Base-by-base conservation (phyloP, 2,797 vertebrate species). In the Valencia hispanica region DNA sequence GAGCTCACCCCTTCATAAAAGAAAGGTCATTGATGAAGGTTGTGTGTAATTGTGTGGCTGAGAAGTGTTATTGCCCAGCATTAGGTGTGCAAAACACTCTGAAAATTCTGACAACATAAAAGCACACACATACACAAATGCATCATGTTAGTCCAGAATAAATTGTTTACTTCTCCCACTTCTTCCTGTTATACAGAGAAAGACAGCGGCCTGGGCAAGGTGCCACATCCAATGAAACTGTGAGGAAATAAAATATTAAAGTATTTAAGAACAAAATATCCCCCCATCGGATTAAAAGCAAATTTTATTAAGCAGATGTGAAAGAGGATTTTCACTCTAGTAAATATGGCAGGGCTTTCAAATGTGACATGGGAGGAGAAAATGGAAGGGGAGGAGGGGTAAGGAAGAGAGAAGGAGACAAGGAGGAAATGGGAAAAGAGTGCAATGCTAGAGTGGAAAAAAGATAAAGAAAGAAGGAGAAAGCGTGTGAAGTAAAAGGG, bases 221-320 rank as follows among this genome's bases (percentile, higher is more conserved):
- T 70, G 77, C 84, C 43, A 78, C 86, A 91, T 92, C 90, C 94
- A 94, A 94, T 94, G 84, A 94, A 93, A 94, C 88, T 90, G 86
- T 79, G 74, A 77, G 77, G 76, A 91, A 88, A 82, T 88, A 87
- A 85, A 93, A 94, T 92, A 93, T 90, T 86, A 94, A 94, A 90
- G 78, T 79, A 75, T 83, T 83, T 50, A 88, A 80, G 94, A 95
- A 95, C 94, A 94, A 95, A 95, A 92, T 84, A 90, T 77, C 84
- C 82, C 82, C 68, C 79, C 73, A 82, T 90, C 93, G 94, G 97
- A 97, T 98, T 99, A 97, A 98, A 97, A 96, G 94, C 94, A 96
- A 95, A 97, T 97, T 96, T 96, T 97, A 97, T 97, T 97, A 97
- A 96, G 95, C 93, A 94, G 93, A 97, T 95, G 92, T 94, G 95